Conservation (phyloP, 1,140 invertebrate genomes). For the Drosophila bocqueti region DNA sequence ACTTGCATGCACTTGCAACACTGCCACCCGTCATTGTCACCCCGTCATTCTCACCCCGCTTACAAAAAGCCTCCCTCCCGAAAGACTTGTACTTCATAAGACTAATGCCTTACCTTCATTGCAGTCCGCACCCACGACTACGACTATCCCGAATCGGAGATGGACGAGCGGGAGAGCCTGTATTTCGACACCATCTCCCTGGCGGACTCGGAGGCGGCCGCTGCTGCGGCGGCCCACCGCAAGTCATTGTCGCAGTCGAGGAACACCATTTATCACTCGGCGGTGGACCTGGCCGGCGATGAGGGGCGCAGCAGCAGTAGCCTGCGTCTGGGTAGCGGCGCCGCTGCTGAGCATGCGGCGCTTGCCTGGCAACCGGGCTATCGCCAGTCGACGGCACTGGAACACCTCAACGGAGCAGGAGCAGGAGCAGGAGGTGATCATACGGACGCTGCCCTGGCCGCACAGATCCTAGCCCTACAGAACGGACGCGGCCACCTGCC, state of each 20-base stretch:
- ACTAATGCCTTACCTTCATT: constrained; percentile 57
- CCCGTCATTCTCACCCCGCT: background rate
- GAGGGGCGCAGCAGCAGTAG: constrained; percentile 64
- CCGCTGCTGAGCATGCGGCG: constrained; percentile 35
- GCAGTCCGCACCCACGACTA: constrained; percentile 84
- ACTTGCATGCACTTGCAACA: background rate
- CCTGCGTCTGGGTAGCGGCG: constrained; percentile 45
- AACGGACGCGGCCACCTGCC: constrained; percentile 74
- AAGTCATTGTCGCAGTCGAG: constrained; percentile 82
- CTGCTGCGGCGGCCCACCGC: constrained; percentile 74
- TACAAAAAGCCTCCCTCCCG: no score
- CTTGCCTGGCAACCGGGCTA: constrained; percentile 74
- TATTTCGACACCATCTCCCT: constrained; percentile 84
- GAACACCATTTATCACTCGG: constrained; percentile 84
- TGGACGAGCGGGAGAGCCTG: constrained; percentile 84
- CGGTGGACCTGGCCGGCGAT: constrained; percentile 75
- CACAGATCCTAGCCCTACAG: constrained; percentile 71
- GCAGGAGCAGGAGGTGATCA: constrained; percentile 41
- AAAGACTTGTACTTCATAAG: background rate
- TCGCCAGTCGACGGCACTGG: constrained; percentile 75
- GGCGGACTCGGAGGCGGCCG: constrained; percentile 81
- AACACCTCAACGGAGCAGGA: constrained; percentile 59
- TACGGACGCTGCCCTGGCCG: constrained; percentile 72
- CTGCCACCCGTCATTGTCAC: background rate
- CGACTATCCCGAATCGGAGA: constrained; percentile 82